A percentile compares a stretch with the other conserved stretches of the same genome.
These are phyloP conservation scores for Trichopria drosophilae DNA, from an alignment of 2,888 invertebrate genomes.

Conservation along the genomic window DNA sequence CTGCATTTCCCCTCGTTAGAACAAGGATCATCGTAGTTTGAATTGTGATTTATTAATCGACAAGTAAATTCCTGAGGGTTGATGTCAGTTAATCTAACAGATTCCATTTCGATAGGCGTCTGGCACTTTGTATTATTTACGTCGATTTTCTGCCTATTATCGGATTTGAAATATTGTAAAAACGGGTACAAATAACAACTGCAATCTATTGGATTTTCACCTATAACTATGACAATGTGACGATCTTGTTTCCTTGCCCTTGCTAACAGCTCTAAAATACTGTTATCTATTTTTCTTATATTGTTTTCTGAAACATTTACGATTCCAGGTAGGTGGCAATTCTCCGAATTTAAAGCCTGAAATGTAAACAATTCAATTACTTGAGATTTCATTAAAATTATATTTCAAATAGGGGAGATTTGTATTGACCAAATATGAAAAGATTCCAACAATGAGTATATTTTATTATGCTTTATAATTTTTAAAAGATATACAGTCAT, in stretches of 20 bases:
- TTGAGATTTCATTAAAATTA: too few species aligned
- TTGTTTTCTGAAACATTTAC: constrained; percentile 63
- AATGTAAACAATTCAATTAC: too few species aligned
- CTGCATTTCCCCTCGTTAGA: too few species aligned
- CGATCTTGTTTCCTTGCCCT: constrained; percentile 34
- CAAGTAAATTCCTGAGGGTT: constrained; percentile 60
- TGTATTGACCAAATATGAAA: too few species aligned
- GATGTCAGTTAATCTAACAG: constrained; percentile 50
- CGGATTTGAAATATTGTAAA: constrained; percentile 60
- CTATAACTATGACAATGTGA: constrained; percentile 58
- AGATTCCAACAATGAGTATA: too few species aligned
- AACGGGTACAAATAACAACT: constrained; percentile 65
- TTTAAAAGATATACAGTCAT: too few species aligned
- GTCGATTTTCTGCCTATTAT: constrained; percentile 53
- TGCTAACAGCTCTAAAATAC: too few species aligned
- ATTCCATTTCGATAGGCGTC: constrained; percentile 47
- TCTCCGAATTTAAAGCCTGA: too few species aligned
- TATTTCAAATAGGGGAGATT: too few species aligned
- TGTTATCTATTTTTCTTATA: constrained; percentile 58
- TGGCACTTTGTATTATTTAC: constrained; percentile 59
- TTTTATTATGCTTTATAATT: too few species aligned
- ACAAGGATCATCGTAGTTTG: constrained; percentile 35
- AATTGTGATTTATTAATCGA: constrained; percentile 46
- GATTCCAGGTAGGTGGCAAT: too few species aligned
- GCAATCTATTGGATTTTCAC: constrained; percentile 67